Base-by-base conservation (phyloP, 2,797 vertebrate genomes). In the Gadopsis bispinosus region DNA sequence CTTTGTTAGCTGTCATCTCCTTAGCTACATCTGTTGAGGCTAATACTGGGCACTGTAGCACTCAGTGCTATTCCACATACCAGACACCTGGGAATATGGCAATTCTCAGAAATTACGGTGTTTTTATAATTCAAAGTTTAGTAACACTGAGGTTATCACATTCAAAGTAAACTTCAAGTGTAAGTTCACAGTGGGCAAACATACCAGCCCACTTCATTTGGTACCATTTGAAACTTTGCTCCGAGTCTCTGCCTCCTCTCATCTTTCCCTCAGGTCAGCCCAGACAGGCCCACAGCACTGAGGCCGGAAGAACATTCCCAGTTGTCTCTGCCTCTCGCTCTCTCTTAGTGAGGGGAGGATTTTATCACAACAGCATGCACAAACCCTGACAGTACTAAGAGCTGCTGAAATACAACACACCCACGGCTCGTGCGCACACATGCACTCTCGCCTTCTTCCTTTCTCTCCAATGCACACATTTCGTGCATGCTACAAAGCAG, bases 401-500 rank as follows among this genome's bases (percentile, higher is more conserved):
- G 73, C 54, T 89, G 77, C 85, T 70, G 67, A 64, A 80, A 86
- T 19, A 58, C 73, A 87, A 84, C 71, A 84, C 80, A 81, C 85
- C 78, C 86, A 84, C 66, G 43, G 83, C 84, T 86, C 63, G 72
- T 80, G 79, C 73, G 16, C 87, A 75, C 69, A 76, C 80, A 79
- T 67, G 72, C 83, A 83, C 83, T 50, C 87, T 58, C 62, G 14
- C 64, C 73, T 76, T 83, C 84, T 64, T 75, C 50, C 86, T 83
- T 82, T 89, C 86, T 88, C 88, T 84, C 80, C 75, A 71, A 61
- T 82, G 86, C 84, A 87, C 84, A 79, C 72, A 65, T 83, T 86
- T 75, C 47, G 53, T 84, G 84, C 84, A 67, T 80, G 84, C 90
- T 78, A 84, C 87, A 88, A 92, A 90, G 85, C 88, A 89, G 89